Evolutionary conservation across 2,113 vertebrate species (phyloP), one percentile per base, ranked within the genome.

Genomic region (Serilophus lunatus): DNA sequence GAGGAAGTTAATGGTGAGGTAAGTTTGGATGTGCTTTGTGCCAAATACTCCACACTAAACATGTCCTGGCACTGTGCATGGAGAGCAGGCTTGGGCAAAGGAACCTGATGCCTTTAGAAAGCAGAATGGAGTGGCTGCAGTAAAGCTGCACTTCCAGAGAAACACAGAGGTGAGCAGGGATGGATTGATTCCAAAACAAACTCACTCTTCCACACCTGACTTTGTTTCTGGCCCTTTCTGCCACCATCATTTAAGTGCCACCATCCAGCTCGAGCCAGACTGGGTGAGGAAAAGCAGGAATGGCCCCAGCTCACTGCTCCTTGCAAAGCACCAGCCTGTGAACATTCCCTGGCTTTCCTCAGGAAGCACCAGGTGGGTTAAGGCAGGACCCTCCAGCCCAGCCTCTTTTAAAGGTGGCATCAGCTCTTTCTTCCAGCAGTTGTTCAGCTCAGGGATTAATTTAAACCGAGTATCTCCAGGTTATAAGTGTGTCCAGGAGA

Each of bases 81-180:
- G 3, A 3, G 59, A 77, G 66, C 72, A 93, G 80, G 47, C 54
- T 57, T 1, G 69, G 88, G 75, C 86, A 80, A 25, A 95, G 53
- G 10, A 78, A 24, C 86, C 66, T n/a, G n/a, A n/a, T n/a, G 84
- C 81, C 81, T 88, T 60, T 29, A 33, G 64, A 74, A 69, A 86
- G 6, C 18, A 63, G 31, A 69, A n/a, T 1, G 2, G 76, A 68
- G 35, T 29, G 4, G 29, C 79, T 82, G 86, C 50, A n/a, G 23
- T 33, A 40, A 44, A 78, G 56, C 75, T 19, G 80, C 10, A 2
- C n/a, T 63, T 36, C 49, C 42, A 7, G 1, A 38, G 45, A 8
- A 61, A 3, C 38, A 0, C 5, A 0, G 4, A 45, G 6, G 3
- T 22, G 57, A 77, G 57, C 22, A 14, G 25, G 2, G 2, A 2